phyloP scores from a whole-genome alignment of 2,113 vertebrate genomes.

The Pogonocichla stellata region DNA sequence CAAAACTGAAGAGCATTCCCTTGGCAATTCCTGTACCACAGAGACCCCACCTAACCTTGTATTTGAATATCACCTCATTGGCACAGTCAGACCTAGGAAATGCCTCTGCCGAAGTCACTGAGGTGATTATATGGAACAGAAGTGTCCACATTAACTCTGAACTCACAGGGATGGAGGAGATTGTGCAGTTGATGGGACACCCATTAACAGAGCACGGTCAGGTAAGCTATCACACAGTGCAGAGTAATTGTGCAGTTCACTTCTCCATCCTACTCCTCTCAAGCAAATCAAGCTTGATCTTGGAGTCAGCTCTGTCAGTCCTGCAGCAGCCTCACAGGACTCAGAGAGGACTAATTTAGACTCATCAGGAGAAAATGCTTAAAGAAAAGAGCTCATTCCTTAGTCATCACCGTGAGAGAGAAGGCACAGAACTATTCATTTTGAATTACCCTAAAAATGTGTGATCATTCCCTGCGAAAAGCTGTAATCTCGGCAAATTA shows the following conservation, averaged over 20 bases:
- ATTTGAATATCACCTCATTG: background rate
- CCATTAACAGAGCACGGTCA: background rate
- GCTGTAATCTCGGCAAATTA: background rate
- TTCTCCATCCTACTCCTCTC: background rate
- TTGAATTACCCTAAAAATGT: background rate
- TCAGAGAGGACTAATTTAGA: background rate
- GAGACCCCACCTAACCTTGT: background rate
- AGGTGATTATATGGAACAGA: background rate
- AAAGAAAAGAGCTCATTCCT: background rate
- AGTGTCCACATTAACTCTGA: background rate
- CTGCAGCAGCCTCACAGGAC: background rate
- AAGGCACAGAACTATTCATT: background rate
- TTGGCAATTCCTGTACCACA: background rate
- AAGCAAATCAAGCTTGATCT: background rate
- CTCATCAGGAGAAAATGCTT: constrained; percentile 4
- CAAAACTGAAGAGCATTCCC: constrained; percentile 24
- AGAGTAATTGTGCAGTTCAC: background rate
- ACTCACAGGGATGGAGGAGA: background rate
- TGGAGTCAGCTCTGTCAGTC: background rate
- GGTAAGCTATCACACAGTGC: background rate
- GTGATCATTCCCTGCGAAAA: background rate
- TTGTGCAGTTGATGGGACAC: background rate
- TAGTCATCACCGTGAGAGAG: background rate
- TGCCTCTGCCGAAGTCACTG: background rate
- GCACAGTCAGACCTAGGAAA: background rate